Base-by-base conservation (phyloP, 2,797 vertebrate genomes). In the Lepilemur septentrionalis region DNA sequence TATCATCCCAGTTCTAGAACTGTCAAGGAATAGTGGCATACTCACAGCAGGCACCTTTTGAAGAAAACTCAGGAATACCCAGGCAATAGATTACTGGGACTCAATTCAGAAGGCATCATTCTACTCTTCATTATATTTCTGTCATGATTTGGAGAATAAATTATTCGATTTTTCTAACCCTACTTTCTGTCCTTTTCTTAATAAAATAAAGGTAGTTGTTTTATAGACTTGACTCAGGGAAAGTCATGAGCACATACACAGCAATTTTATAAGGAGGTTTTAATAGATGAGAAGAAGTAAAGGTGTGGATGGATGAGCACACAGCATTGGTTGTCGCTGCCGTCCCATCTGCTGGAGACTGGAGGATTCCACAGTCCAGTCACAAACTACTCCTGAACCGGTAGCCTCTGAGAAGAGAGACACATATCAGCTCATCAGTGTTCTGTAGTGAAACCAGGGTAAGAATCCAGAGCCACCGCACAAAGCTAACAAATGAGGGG, bases 121-220 rank as follows among this genome's bases (percentile, higher is more conserved):
- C 75, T 38, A 43, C 6, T 63, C n/a, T 59, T 88, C 15, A 13
- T 10, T 90, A 2, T 32, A 67, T 55, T 67, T 83, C 78, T 41
- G 12, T 22, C 67, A 10, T 30, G 30, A 89, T 91, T 82, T 87
- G 32, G 28, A 69, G 57, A 76, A 35, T 15, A 79, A 84, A 90
- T 50, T 6, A 7, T 69, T 70, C 35, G 52, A 50, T 70, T 61
- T 83, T 75, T n/a, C 57, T 84, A 90, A 69, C 41, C 2, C 50
- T 38, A 35, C 25, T 94, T 72, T 92, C 79, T 88, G 91, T 76
- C 93, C 82, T 91, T 69, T 52, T 83, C 20, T 86, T 78, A 61
- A 79, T 78, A 85, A 88, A 78, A 20, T 75, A 50, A 94, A 89
- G 92, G 63, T 13, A 82, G 28, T 46, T 46, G 41, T 48, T 88